Conservation (phyloP, 2,113 vertebrate genomes). For the Sceloporus tristichus region DNA sequence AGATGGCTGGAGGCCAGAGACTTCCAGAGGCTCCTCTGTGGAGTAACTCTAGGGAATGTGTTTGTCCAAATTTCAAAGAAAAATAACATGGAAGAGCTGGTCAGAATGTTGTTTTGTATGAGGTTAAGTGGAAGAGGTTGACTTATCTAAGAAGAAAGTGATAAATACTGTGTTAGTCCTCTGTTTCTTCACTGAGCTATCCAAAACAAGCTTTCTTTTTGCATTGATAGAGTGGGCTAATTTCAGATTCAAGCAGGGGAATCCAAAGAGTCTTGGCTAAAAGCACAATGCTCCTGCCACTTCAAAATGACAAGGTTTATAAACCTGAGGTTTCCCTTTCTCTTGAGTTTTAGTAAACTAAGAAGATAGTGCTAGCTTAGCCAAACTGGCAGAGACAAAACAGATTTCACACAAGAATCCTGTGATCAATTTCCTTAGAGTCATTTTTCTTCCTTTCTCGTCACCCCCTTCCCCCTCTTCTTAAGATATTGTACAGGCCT, state of each 20-base stretch:
- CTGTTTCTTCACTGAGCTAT: neutral
- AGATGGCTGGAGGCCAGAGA: neutral
- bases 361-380: neutral
- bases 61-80: neutral
- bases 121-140: neutral
- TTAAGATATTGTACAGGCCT: neutral
- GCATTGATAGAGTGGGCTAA: neutral
- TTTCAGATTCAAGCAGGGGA: neutral
- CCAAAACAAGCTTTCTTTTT: neutral
- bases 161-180: neutral
- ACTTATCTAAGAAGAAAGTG: neutral
- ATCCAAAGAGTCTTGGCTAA: neutral
- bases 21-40: neutral
- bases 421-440: no score
- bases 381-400: neutral
- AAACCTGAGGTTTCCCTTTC: neutral
- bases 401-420: neutral
- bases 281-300: neutral
- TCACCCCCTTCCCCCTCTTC: no score
- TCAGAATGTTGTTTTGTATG: neutral
- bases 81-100: neutral
- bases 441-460: neutral
- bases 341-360: neutral
- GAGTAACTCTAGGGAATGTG: neutral
- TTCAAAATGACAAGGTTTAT: neutral